A percentile compares a stretch with the other conserved stretches of the same genome.
Conservation (phyloP, 2,888 invertebrate genomes). For the Amphiduros pacificus region DNA sequence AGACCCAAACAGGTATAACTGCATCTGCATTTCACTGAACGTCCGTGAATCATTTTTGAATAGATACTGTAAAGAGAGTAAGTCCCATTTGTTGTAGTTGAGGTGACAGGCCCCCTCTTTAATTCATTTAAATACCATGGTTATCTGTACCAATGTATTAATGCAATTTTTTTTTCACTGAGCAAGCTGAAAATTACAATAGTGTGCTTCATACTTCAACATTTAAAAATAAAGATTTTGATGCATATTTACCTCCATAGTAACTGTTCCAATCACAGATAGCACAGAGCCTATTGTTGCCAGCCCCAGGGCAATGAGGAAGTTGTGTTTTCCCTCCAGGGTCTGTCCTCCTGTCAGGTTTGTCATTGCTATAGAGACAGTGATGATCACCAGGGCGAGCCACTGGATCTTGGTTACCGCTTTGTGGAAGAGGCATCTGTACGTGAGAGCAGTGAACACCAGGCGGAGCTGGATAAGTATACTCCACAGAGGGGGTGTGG, state of each 20-base stretch:
- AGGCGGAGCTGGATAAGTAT: conserved; percentile 25
- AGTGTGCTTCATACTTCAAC: too few relatives aligned
- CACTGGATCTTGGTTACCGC: conserved; percentile 19
- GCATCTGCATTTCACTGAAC: conserved; percentile 29
- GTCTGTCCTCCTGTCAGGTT: conserved; percentile 18
- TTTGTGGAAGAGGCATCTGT: conserved; percentile 25
- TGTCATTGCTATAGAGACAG: conserved; percentile 20
- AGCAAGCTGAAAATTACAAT: too few relatives aligned
- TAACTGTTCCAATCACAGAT: conserved; percentile 18
- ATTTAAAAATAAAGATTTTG: too few relatives aligned
- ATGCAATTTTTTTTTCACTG: too few relatives aligned
- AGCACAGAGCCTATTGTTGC: conserved; percentile 15
- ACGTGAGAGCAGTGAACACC: conserved; percentile 24
- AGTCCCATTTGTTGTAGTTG: not conserved
- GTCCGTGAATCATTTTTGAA: conserved; percentile 29
- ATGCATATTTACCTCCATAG: conserved; percentile 26
- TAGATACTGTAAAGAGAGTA: conserved; percentile 23
- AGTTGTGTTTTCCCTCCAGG: conserved; percentile 2
- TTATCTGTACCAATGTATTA: too few relatives aligned
- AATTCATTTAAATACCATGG: too few relatives aligned
- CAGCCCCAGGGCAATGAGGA: conserved; percentile 11
- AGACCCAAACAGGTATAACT: conserved; percentile 25
- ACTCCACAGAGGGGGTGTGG: conserved; percentile 27
- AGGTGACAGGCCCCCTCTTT: too few relatives aligned
- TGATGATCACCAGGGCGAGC: conserved; percentile 23